Percentiles rank a stretch among this genome's conserved stretches.
Conservation (phyloP, 2,888 invertebrate genomes). For the Corbicula japonica region DNA sequence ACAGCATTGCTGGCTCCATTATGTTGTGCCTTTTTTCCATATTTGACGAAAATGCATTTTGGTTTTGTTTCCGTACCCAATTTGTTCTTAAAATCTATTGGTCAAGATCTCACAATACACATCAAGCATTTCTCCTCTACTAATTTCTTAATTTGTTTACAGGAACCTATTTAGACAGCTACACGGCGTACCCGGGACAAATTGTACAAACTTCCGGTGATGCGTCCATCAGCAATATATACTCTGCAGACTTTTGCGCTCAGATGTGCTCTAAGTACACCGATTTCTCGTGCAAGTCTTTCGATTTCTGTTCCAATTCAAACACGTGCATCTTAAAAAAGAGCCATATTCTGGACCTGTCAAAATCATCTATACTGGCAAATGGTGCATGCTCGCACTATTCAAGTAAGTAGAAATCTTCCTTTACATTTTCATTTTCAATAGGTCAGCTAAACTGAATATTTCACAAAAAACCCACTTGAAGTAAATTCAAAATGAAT, state of each 20-base stretch:
- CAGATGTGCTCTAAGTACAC: slow-evolving; percentile 61
- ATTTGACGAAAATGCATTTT: too few relatives aligned
- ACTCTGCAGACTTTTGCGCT: slow-evolving; percentile 70
- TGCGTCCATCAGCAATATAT: slow-evolving; percentile 46
- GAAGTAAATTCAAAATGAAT: too few relatives aligned
- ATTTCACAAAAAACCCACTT: too few relatives aligned
- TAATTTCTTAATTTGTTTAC: too few relatives aligned
- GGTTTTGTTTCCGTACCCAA: too few relatives aligned
- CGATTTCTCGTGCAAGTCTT: slow-evolving; percentile 71
- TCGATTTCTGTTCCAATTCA: slow-evolving; percentile 71
- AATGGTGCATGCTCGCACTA: slow-evolving; percentile 65
- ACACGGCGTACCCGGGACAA: slow-evolving; percentile 65
- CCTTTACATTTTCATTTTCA: background rate
- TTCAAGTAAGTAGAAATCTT: slow-evolving; percentile 59
- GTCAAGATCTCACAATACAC: too few relatives aligned
- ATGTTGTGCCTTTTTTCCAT: too few relatives aligned
- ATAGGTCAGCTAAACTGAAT: too few relatives aligned
- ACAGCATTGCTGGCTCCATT: too few relatives aligned
- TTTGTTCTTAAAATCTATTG: too few relatives aligned
- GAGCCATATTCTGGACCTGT: slow-evolving; percentile 62
- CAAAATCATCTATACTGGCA: slow-evolving; percentile 27
- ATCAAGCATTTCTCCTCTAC: too few relatives aligned
- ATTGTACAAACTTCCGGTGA: slow-evolving; percentile 62
- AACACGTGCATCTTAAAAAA: slow-evolving; percentile 66
- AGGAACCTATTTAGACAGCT: slow-evolving; percentile 74